Percentiles rank a stretch among this genome's conserved stretches.
Evolutionary conservation across 1,140 invertebrate genomes (phyloP).

Genomic region (Helicoverpa armigera): DNA sequence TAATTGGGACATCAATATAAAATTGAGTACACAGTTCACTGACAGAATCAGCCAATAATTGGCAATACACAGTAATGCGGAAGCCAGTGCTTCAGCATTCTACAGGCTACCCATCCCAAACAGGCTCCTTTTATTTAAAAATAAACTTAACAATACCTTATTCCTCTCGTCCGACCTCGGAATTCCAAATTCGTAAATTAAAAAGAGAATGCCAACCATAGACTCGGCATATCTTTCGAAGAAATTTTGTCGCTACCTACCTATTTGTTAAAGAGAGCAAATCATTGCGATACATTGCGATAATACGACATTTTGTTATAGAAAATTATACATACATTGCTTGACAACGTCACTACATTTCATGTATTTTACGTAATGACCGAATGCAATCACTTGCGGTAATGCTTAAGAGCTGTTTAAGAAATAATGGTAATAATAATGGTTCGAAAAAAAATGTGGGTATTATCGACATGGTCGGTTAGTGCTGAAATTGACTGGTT

Average conservation of each 20-base stretch:
- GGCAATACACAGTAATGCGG: neutral
- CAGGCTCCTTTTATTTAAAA: neutral
- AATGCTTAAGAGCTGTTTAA: slow-evolving; percentile 21
- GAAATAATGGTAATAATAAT: neutral
- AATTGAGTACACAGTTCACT: neutral
- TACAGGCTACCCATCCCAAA: neutral
- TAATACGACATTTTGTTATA: slow-evolving; percentile 4
- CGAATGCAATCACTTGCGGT: slow-evolving; percentile 16
- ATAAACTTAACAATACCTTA: neutral
- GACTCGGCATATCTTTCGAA: neutral
- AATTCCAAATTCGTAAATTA: neutral
- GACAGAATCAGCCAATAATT: neutral
- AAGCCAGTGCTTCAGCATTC: neutral
- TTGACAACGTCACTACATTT: slow-evolving; percentile 14
- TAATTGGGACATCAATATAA: too few relatives aligned
- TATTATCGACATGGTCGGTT: neutral
- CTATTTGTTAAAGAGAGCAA: slow-evolving; percentile 27
- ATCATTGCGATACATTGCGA: slow-evolving; percentile 2
- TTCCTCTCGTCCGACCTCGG: neutral
- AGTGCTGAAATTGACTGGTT: slow-evolving; percentile 1
- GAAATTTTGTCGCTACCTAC: neutral
- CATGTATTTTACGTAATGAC: slow-evolving; percentile 13
- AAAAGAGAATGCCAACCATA: neutral
- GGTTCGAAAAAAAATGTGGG: too few relatives aligned
- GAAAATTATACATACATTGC: neutral